Evolutionary conservation across 2,797 vertebrate genomes (phyloP).

Genomic region (Loriculus beryllinus): DNA sequence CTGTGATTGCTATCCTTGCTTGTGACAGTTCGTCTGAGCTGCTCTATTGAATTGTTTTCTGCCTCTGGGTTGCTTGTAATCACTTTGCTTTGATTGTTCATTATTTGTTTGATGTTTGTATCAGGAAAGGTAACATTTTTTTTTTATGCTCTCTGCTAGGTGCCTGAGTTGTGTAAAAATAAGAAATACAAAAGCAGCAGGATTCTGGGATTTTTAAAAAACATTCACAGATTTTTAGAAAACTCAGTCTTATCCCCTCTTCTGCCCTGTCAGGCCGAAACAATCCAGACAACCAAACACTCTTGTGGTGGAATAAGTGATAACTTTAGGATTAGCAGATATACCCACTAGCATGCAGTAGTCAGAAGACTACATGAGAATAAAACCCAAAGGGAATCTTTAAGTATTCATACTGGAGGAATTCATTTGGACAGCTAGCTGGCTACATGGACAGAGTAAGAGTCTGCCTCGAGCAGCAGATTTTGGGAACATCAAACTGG

Average conservation of each 20-base stretch:
- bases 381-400: neutral
- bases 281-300: neutral
- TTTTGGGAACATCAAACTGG: neutral
- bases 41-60: conserved; percentile 3
- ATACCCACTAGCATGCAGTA: neutral
- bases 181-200: neutral
- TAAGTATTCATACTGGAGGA: neutral
- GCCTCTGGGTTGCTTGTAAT: conserved; percentile 37
- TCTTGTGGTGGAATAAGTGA: neutral
- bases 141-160: neutral
- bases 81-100: conserved; percentile 6
- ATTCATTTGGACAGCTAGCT: neutral
- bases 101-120: conserved; percentile 41
- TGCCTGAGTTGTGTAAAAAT: neutral
- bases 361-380: neutral
- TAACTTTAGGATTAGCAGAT: neutral
- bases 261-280: neutral
- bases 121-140: neutral
- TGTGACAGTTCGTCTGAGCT: conserved; percentile 8
- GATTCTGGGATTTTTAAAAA: neutral
- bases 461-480: neutral
- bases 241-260: neutral
- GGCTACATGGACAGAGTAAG: neutral
- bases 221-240: neutral
- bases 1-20: neutral